Evolutionary conservation across 2,888 invertebrate genomes (phyloP), one percentile per base, ranked within the genome.

Genomic region (Meandrusa payeni): DNA sequence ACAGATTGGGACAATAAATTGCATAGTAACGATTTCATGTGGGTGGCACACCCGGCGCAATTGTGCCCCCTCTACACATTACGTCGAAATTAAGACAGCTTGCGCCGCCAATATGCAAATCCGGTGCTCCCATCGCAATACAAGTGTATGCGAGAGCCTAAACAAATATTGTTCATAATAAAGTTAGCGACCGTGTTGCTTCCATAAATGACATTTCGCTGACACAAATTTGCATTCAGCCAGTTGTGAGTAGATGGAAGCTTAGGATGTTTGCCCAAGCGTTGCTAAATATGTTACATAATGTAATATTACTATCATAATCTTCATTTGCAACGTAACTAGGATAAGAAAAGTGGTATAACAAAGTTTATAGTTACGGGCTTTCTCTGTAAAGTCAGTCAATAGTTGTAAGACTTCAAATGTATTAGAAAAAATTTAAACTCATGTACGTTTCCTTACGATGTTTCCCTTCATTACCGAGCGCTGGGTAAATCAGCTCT

Each of bases 81-180:
- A 80, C 70, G 64, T 51, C 61, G 55, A 81, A 85, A 86, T 85
- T 83, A 85, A 85, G 86, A 83, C 79, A 79, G 79, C 76, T 76
- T 77, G 77, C 71, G 67, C 69, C 66, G 66, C 76, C 74, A 77
- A 79, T 81, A 86, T 86, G 86, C 83, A 83, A 85, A 85, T 82
- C 61, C 51, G 42, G 51, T 52, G 42, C 53, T 51, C 55, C 56
- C 57, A 57, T 60, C 57, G 50, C 48, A 50, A 42, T 45, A 44
- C 42, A 33, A 32, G 40, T 49, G 51, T 48, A 47, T 52, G 52
- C 56, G 55, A 57, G 59, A 59, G 61, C 72, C 72, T 73, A 73
- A 72, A 69, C 69, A 75, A 73, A 75, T 69, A 75, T 72, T 66
- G 67, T 61, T 62, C 61, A 57, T 64, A 68, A 69, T 66, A 70